Evolutionary conservation across 2,797 vertebrate genomes (phyloP).

Genomic region (Mormyrus proboscirostris): DNA sequence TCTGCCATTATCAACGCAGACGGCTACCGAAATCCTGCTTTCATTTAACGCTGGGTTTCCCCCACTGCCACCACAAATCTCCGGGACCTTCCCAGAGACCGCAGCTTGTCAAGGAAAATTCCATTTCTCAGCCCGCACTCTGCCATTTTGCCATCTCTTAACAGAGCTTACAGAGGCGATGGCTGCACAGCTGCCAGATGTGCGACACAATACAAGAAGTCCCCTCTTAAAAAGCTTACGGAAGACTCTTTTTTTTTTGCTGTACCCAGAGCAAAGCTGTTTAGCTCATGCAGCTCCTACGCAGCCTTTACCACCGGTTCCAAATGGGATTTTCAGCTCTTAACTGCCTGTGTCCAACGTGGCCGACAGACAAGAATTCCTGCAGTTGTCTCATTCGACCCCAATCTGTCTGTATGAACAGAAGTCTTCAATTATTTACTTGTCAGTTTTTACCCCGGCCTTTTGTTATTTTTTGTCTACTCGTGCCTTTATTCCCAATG

Average conservation of each 20-base stretch:
- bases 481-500: background rate
- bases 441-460: background rate
- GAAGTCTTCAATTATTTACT: background rate
- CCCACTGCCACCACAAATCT: slow-evolving; percentile 44
- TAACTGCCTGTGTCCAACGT: slow-evolving; percentile 60
- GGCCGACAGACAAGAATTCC: slow-evolving; percentile 32
- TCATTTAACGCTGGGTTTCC: slow-evolving; percentile 56
- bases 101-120: slow-evolving; percentile 54
- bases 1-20: slow-evolving; percentile 64
- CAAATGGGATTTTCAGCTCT: slow-evolving; percentile 53
- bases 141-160: slow-evolving; percentile 80
- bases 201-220: slow-evolving; percentile 58
- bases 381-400: background rate
- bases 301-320: slow-evolving; percentile 59
- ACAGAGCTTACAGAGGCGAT: slow-evolving; percentile 61
- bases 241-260: slow-evolving; percentile 56
- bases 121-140: slow-evolving; percentile 75
- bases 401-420: slow-evolving; percentile 29
- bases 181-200: slow-evolving; percentile 63
- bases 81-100: slow-evolving; percentile 56
- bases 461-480: background rate
- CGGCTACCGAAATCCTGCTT: slow-evolving; percentile 64
- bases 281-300: slow-evolving; percentile 69
- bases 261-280: slow-evolving; percentile 64
- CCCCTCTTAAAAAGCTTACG: slow-evolving; percentile 79